These are phyloP conservation scores for Caenorhabditis plicata DNA, from an alignment of 2,888 invertebrate species.

Conservation along the genomic window DNA sequence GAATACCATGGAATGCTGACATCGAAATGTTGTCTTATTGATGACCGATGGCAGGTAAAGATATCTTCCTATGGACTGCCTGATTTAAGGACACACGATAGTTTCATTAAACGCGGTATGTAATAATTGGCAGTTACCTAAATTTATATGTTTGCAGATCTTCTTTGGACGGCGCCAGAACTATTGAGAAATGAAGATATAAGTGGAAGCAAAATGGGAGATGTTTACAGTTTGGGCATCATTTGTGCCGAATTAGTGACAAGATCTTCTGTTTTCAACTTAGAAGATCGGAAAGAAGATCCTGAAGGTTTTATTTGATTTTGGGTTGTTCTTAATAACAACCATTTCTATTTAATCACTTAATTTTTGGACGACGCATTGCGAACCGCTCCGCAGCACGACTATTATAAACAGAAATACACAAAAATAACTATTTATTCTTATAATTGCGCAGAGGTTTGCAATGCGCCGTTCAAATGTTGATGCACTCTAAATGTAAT, in stretches of 20 bases:
- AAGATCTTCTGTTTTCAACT: slow-evolving; percentile 34
- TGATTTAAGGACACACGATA: slow-evolving; percentile 9
- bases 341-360: no score
- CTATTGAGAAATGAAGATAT: slow-evolving; percentile 22
- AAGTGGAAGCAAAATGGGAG: slow-evolving; percentile 15
- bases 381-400: no score
- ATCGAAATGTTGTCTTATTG: slow-evolving; percentile 41
- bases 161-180: slow-evolving; percentile 42
- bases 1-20: slow-evolving; percentile 27
- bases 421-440: no score
- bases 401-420: no score
- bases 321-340: no score
- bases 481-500: no score
- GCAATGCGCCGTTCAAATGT: no score
- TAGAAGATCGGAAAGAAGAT: slow-evolving; percentile 33
- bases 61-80: slow-evolving; percentile 28
- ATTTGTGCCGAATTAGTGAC: slow-evolving; percentile 47
- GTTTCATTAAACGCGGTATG: slow-evolving; percentile 4
- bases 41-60: slow-evolving; percentile 53
- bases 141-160: slow-evolving; percentile 20
- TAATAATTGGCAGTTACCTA: no score
- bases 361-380: no score
- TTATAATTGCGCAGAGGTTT: no score
- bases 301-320: no score
- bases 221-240: slow-evolving; percentile 45